Base-by-base conservation (phyloP, 2,113 vertebrate species). In the Microtus pennsylvanicus region DNA sequence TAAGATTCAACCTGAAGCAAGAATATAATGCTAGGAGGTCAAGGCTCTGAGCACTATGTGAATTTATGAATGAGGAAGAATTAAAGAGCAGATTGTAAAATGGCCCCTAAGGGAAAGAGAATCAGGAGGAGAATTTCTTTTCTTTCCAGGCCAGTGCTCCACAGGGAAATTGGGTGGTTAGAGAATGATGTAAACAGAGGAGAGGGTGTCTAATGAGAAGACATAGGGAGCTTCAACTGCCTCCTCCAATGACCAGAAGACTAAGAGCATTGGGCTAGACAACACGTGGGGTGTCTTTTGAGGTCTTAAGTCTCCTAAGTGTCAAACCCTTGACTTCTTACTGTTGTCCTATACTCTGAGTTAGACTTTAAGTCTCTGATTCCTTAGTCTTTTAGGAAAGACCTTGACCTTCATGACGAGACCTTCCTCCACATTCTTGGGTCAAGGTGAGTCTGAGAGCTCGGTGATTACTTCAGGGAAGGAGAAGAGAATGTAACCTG, bases 191-290 rank as follows among this genome's bases (percentile, higher is more conserved):
- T 6, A 80, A 92, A 7, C 78, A n/a, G 67, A 81, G 28, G 4
- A 0, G 50, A 74, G 5, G 38, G 10, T 50, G 38, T 45, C 30
- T 50, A 33, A 21, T 42, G 28, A 86, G 19, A 2, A 69, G 5
- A 10, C 24, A 63, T 0, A 69, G 26, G 45, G 26, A 69, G 38
- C 45, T 61, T 3, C 4, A 35, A 30, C 30, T 74, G 22, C 21
- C 16, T 69, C 33, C 7, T 24, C 16, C 38, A 28, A 19, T 74
- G 4, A 50, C 2, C 14, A 38, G 42, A 24, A 69, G 19, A 1
- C 3, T 35, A 1, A 45, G 12, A 11, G 7, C 13, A 3, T 17
- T 89, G n/a, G 35, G 2, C 7, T 61, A 12, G 33, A 12, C 1
- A 1, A 10, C 24, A 58, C 11, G 0, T 21, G 19, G 0, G n/a